Base-by-base conservation (phyloP, 2,888 invertebrate species). In the Limnephilus marmoratus region DNA sequence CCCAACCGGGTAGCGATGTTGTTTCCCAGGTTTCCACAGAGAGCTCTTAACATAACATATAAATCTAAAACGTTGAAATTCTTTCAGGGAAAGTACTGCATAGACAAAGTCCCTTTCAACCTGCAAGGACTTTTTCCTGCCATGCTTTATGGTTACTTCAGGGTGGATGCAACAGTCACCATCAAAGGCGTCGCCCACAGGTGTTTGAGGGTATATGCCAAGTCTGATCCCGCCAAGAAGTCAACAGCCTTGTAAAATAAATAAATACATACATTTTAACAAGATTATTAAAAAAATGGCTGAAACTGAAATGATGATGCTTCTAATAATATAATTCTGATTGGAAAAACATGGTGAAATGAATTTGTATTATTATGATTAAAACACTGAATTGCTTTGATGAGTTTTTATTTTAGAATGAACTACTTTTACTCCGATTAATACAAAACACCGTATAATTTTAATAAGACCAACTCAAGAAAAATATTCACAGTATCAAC, bases 91-190 rank as follows among this genome's bases (percentile, higher is more conserved):
- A 90, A 91, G 29, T 92, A 93, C 80, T 93, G 93, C 53, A 11
- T 92, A 18, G 92, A 93, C 41, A 92, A 93, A 37, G 12, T 91
- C 34, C 82, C 82, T 5, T 29, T 92, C 4, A 82, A 85, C 18
- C 85, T 92, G 18, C 34, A 82, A 3, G 92, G 92, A 5, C 81
- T 91, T 4, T 92, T 93, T 68, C 92, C 92, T 12, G 91, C 90
- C 83, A 93, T 93, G 93, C n/a, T 93, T 34, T 93, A 93, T 31
- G 93, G 93, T 49, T 91, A 92, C 37, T 93, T 93, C 68, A 89
- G 93, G 81, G 91, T 90, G 12, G 93, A 93, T 87, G 29, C 41
- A 3, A 80, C 49, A 11, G 4, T 93, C 31, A 24, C 82, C 12
- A 85, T 82, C 15, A 89, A 85, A 41, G 85, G 37, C 12, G 34